A percentile compares a stretch with the other conserved stretches of the same genome.
Conservation (phyloP, 2,113 vertebrate species). For the Python bivittatus region DNA sequence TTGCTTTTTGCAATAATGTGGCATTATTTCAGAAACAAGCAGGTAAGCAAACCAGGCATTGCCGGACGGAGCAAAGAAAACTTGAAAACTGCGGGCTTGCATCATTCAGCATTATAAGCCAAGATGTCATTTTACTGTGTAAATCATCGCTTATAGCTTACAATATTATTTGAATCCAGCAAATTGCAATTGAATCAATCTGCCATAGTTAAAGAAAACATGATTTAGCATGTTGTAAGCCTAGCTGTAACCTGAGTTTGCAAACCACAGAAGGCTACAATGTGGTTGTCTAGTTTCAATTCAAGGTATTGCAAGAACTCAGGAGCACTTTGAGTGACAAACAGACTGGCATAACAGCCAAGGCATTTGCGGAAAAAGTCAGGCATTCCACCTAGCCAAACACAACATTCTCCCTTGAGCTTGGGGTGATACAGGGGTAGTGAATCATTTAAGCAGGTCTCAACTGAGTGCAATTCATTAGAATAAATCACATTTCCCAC, state of each 20-base stretch:
- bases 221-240: not conserved
- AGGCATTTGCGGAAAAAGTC: not conserved
- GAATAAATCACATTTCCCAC: not conserved
- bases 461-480: rapidly evolving
- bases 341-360: not conserved
- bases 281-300: not conserved
- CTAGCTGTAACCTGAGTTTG: not conserved
- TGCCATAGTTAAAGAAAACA: not conserved
- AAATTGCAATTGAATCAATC: not conserved
- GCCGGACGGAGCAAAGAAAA: not conserved
- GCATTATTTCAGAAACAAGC: not conserved
- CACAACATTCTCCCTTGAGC: rapidly evolving
- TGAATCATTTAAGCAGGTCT: not conserved
- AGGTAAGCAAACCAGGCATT: not conserved
- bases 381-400: not conserved
- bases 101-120: not conserved
- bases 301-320: not conserved
- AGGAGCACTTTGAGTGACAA: not conserved
- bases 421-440: not conserved
- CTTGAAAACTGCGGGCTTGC: not conserved
- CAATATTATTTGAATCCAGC: not conserved
- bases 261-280: not conserved
- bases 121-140: not conserved
- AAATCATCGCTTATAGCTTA: not conserved
- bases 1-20: not conserved